phyloP scores from a whole-genome alignment of 2,888 invertebrate genomes.

The Rhamnusium bicolor region DNA sequence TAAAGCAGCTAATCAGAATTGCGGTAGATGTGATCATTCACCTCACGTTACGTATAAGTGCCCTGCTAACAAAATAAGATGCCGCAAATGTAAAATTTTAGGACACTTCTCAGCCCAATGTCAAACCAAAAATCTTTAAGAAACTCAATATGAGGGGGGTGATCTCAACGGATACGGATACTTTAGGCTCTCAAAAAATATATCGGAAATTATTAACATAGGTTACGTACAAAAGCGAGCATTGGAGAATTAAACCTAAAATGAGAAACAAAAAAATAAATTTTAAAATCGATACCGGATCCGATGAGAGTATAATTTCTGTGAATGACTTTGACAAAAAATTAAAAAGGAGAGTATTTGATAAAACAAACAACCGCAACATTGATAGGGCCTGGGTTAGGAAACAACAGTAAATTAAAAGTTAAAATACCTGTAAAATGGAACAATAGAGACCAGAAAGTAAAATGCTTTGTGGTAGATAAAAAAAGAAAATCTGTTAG shows the following conservation, averaged over 20 bases:
- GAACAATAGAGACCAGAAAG: too few species aligned
- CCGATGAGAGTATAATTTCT: background rate
- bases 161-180: background rate
- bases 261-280: background rate
- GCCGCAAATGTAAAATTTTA: background rate
- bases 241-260: background rate
- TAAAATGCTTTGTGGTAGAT: too few species aligned
- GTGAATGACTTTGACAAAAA: background rate
- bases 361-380: background rate
- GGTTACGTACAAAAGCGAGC: background rate
- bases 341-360: background rate
- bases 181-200: background rate
- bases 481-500: too few species aligned
- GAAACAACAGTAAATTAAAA: background rate
- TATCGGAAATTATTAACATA: background rate
- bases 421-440: background rate
- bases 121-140: background rate
- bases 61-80: too few species aligned
- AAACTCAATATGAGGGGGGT: background rate
- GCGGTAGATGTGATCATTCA: too few species aligned
- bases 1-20: too few species aligned
- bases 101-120: background rate
- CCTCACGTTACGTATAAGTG: too few species aligned
- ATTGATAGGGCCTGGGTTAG: background rate
- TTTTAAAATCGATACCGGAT: background rate